Evolutionary conservation across 2,113 vertebrate genomes (phyloP), one percentile per base, ranked within the genome.

Genomic region (Glaucomys volans): DNA sequence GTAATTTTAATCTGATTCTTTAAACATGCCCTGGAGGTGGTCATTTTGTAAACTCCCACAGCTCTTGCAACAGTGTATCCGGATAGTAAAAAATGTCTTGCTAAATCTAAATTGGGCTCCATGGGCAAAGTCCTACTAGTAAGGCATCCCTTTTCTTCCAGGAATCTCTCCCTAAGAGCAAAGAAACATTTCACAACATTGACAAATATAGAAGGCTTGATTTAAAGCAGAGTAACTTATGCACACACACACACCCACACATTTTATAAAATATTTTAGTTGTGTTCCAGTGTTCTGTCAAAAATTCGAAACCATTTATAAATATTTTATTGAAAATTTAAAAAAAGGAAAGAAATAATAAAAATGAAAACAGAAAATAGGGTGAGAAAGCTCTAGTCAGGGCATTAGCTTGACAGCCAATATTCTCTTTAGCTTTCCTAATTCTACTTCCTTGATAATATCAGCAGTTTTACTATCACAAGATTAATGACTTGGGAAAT

Each of bases 401-500:
- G 62, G 12, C 3, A 59, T 93, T 95, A 71, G 95, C 3, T 90
- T 96, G 44, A 91, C 37, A 13, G 52, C 3, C 67, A 87, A 84
- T 47, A 83, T 96, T 95, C 7, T 42, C 93, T 95, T 87, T 94
- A 93, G 57, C 59, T 95, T 95, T 96, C 87, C 57, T 92, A 59
- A 93, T 97, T 97, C 64, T 90, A 1, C 2, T 95, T 64, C 17
- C 13, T 76, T 92, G 90, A 80, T 35, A 77, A 67, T 91, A 97
- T 74, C 32, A 96, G 87, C 64, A 59, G 59, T 87, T 95, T 5
- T 92, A 96, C 26, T 85, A 57, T 95, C 62, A 88, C 92, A 94
- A 87, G 64, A 62, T 93, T 95, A 98, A 92, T 89, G 88, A 83
- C 69, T 95, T 92, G 52, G 44, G 90, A 97, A 98, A 98, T 94